These are phyloP conservation scores for Silurus glanis DNA, from an alignment of 2,113 vertebrate species.

Conservation along the genomic window DNA sequence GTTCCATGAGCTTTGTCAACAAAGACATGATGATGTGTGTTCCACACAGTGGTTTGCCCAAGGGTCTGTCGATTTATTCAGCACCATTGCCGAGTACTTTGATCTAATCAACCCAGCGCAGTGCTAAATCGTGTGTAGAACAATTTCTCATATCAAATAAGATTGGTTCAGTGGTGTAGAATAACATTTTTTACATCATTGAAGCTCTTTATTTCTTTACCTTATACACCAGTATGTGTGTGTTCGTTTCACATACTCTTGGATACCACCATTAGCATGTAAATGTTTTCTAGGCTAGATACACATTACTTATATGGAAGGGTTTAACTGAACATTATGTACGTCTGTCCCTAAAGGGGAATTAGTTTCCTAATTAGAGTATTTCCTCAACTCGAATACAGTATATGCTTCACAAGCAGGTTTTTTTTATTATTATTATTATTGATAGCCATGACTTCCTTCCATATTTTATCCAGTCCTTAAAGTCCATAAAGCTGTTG, in stretches of 20 bases:
- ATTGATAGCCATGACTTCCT: neutral
- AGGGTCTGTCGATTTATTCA: neutral
- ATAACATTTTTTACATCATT: neutral
- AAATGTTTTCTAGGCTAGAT: slow-evolving; percentile 16
- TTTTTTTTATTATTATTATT: neutral
- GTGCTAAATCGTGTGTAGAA: neutral
- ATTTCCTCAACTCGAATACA: slow-evolving; percentile 11
- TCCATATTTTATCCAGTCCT: neutral
- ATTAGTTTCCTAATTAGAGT: slow-evolving; percentile 7
- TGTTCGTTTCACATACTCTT: neutral
- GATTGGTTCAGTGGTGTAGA: neutral
- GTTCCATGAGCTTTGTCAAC: slow-evolving; percentile 94
- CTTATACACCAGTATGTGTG: neutral
- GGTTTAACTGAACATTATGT: slow-evolving; percentile 7
- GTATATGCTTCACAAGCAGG: neutral
- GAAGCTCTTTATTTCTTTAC: neutral
- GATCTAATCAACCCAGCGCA: neutral
- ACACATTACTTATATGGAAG: slow-evolving; percentile 16
- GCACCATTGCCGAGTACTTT: neutral
- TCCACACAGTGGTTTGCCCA: slow-evolving; percentile 51
- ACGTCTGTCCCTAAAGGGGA: neutral
- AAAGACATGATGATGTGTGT: slow-evolving; percentile 93
- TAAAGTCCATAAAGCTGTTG: neutral
- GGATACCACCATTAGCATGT: neutral
- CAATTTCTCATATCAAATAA: neutral